Percentiles rank a stretch among this genome's conserved stretches.
phyloP scores from a whole-genome alignment of 1,140 invertebrate species.

The Atta cephalotes region DNA sequence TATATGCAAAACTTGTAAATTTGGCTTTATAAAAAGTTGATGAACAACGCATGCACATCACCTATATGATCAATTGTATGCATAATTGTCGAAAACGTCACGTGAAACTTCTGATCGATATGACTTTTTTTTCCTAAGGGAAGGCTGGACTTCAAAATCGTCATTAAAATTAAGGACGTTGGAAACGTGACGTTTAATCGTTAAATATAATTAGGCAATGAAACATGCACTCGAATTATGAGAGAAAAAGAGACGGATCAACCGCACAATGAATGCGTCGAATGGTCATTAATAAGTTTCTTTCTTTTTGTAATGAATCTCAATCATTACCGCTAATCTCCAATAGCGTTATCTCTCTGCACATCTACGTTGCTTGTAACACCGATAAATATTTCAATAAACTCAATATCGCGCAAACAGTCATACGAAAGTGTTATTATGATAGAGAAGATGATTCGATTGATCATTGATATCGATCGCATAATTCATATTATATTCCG shows the following conservation, averaged over 20 bases:
- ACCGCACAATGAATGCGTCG: background rate
- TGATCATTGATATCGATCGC: conserved; percentile 51
- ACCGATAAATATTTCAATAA: conserved; percentile 79
- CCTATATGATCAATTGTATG: background rate
- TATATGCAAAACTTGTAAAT: conserved; percentile 56
- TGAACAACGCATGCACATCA: conserved; percentile 28
- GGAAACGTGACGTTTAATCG: conserved; percentile 12
- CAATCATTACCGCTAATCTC: conserved; percentile 6
- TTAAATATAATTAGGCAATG: conserved; percentile 56
- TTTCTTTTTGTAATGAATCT: background rate
- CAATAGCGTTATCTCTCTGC: background rate
- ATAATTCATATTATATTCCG: conserved; percentile 29
- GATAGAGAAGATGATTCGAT: conserved; percentile 25
- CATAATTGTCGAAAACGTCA: conserved; percentile 39
- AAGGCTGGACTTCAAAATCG: background rate
- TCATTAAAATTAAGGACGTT: conserved; percentile 11
- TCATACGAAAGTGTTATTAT: conserved; percentile 24
- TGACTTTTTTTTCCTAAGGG: conserved; percentile 19
- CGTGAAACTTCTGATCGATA: conserved; percentile 47
- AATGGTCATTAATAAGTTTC: conserved; percentile 15
- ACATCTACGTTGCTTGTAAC: conserved; percentile 57
- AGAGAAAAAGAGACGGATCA: conserved; percentile 31
- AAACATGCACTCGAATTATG: background rate
- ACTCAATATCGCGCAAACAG: conserved; percentile 75
- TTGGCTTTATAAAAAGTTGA: conserved; percentile 54